Evolutionary conservation across 2,888 invertebrate genomes (phyloP).

Genomic region (Mesorhabditis belari): DNA sequence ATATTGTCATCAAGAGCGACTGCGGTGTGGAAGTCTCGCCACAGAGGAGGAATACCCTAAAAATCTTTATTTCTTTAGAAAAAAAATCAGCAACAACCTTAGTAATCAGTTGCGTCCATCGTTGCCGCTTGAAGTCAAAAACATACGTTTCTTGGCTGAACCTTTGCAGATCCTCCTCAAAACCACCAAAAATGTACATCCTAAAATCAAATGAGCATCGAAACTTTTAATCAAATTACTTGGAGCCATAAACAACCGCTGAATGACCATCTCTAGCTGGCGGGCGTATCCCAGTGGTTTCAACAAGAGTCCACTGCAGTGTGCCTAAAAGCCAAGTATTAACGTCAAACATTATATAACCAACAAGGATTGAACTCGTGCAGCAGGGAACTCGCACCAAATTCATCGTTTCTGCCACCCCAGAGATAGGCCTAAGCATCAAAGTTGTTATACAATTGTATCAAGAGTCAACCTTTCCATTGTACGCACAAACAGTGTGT

Average conservation of each 20-base stretch:
- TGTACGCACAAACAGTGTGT: slow-evolving; percentile 78
- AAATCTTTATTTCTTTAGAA: slow-evolving; percentile 8
- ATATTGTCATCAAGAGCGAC: slow-evolving; percentile 71
- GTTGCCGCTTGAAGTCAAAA: slow-evolving; percentile 68
- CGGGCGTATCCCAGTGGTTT: slow-evolving; percentile 65
- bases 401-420: slow-evolving; percentile 81
- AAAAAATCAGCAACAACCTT: slow-evolving; percentile 21
- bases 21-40: slow-evolving; percentile 82
- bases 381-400: slow-evolving; percentile 71
- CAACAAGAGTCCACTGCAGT: slow-evolving; percentile 53
- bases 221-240: neutral
- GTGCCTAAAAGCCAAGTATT: slow-evolving; percentile 45
- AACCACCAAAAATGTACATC: slow-evolving; percentile 87
- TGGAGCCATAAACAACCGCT: slow-evolving; percentile 59
- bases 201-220: slow-evolving; percentile 43
- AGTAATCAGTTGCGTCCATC: slow-evolving; percentile 61
- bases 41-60: slow-evolving; percentile 66
- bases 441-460: too few species aligned
- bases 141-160: slow-evolving; percentile 74
- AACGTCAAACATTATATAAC: slow-evolving; percentile 57
- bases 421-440: slow-evolving; percentile 82
- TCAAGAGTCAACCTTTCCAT: too few species aligned
- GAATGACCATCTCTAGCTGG: slow-evolving; percentile 84
- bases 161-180: slow-evolving; percentile 73
- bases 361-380: slow-evolving; percentile 74